Conservation (phyloP, 2,113 vertebrate species). For the Pachypanchax playfairii region DNA sequence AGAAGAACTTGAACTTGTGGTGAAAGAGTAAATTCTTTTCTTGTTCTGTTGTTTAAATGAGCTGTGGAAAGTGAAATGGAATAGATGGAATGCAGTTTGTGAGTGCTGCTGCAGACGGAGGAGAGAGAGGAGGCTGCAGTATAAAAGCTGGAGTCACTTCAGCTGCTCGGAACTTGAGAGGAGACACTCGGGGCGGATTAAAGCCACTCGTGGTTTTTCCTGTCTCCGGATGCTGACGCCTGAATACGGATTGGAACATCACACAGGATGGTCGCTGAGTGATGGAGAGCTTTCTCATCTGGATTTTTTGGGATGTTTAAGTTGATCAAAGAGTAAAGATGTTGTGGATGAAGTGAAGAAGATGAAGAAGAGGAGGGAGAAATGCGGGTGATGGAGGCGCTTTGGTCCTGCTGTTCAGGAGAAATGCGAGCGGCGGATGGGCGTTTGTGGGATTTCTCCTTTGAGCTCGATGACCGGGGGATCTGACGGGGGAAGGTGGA, state of each 20-base stretch:
- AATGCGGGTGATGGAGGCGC: constrained; percentile 40
- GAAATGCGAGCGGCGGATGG: constrained; percentile 15
- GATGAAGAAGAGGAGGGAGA: constrained; percentile 59
- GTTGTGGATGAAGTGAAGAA: background rate
- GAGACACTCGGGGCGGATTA: constrained; percentile 23
- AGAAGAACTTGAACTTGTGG: no score
- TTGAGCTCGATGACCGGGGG: constrained; percentile 38
- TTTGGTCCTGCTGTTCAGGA: constrained; percentile 1
- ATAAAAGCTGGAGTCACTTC: constrained; percentile 60
- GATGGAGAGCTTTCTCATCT: constrained; percentile 1
- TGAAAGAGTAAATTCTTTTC: no score
- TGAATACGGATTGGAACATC: background rate
- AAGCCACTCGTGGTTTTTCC: background rate
- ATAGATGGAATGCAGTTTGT: no score
- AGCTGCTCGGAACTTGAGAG: constrained; percentile 56
- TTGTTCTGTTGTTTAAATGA: no score
- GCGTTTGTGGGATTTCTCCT: no score
- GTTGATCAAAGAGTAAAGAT: background rate
- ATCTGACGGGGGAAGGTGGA: constrained; percentile 33
- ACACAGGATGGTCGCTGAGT: background rate
- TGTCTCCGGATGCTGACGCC: background rate
- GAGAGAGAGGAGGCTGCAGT: constrained; percentile 15
- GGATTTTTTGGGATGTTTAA: background rate
- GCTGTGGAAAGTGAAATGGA: no score
- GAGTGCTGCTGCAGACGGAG: background rate